Evolutionary conservation across 2,888 invertebrate genomes (phyloP).

Genomic region (Marronus borbonicus): DNA sequence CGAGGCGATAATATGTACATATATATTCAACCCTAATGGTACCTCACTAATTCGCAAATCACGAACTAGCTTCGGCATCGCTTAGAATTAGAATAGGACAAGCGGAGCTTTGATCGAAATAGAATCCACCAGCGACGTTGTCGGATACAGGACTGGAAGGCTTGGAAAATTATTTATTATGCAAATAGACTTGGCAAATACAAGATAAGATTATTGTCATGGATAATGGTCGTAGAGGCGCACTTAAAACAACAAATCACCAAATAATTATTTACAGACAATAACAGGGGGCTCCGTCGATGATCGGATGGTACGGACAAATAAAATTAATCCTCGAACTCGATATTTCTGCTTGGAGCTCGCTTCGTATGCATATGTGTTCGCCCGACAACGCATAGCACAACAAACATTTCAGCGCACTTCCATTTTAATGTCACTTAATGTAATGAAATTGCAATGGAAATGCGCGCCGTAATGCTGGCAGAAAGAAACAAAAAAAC

Average conservation of each 20-base stretch:
- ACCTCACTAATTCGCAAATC: too few species aligned
- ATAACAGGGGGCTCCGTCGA: too few species aligned
- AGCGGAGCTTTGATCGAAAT: background rate
- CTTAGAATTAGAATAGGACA: slow-evolving; percentile 2
- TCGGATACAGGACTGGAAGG: background rate
- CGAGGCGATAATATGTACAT: too few species aligned
- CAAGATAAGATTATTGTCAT: background rate
- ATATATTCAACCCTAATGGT: too few species aligned
- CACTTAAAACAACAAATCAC: slow-evolving; percentile 1
- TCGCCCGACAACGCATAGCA: slow-evolving; percentile 17
- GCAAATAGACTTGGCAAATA: background rate
- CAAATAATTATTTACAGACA: slow-evolving; percentile 38
- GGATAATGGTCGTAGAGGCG: background rate
- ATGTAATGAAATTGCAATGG: slow-evolving; percentile 47
- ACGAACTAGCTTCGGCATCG: too few species aligned
- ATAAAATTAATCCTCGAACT: slow-evolving; percentile 34
- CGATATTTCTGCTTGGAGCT: background rate
- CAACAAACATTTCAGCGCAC: slow-evolving; percentile 31
- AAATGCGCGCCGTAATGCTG: slow-evolving; percentile 23
- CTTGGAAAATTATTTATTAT: background rate
- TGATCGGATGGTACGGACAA: slow-evolving; percentile 17
- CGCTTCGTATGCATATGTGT: slow-evolving; percentile 29
- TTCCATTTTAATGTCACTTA: slow-evolving; percentile 43
- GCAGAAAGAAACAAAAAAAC: slow-evolving; percentile 27
- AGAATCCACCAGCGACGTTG: background rate